Percentiles rank a stretch among this genome's conserved stretches.
Evolutionary conservation across 1,140 invertebrate genomes (phyloP).

Genomic region (Zophobas atratus): DNA sequence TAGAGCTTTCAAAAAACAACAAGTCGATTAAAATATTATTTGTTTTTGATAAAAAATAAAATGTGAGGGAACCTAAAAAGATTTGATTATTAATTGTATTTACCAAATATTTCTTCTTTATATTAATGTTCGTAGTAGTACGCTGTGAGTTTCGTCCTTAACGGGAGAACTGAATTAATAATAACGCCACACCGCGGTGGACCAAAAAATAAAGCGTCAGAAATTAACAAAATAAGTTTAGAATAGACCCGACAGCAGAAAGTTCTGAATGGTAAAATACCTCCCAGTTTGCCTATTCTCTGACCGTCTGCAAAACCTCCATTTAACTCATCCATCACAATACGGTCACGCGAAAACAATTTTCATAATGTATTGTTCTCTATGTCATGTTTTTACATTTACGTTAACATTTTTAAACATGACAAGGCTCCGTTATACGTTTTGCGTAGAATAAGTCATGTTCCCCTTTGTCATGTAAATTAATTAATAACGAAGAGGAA

Average conservation of each 20-base stretch:
- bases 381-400: constrained; percentile 25
- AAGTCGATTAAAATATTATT: no score
- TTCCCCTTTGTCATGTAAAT: constrained; percentile 27
- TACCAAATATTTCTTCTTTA: no score
- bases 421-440: constrained; percentile 18
- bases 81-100: no score
- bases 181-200: background rate
- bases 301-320: constrained; percentile 15
- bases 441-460: constrained; percentile 33
- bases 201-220: background rate
- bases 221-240: constrained; percentile 2
- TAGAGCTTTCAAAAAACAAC: no score
- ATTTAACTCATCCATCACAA: constrained; percentile 45
- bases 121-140: no score
- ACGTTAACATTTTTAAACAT: constrained; percentile 35
- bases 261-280: constrained; percentile 13
- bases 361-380: constrained; percentile 38
- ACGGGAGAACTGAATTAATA: background rate
- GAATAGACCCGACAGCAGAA: background rate
- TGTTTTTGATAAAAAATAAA: no score
- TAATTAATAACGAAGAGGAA: constrained; percentile 19
- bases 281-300: constrained; percentile 16
- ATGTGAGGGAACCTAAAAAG: no score
- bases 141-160: background rate
- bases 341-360: constrained; percentile 45